Evolutionary conservation across 2,113 vertebrate species (phyloP).

Genomic region (Xyliphius kryptos): DNA sequence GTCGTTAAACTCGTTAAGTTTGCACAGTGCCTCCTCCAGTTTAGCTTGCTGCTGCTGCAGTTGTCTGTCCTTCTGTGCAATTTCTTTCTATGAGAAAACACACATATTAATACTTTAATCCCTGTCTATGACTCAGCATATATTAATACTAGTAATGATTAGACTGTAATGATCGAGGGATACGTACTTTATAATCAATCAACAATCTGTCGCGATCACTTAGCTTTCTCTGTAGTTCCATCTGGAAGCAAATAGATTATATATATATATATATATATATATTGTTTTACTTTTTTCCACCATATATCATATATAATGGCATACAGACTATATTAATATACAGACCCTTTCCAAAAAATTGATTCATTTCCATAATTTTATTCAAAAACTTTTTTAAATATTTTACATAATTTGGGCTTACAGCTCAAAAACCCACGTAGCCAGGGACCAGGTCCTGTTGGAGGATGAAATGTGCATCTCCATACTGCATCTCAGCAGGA

Average conservation of each 20-base stretch:
- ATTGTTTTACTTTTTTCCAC: not conserved
- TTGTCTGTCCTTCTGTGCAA: constrained; percentile 85
- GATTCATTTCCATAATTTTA: no score
- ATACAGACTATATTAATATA: not conserved
- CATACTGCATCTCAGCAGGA: no score
- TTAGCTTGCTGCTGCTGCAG: constrained; percentile 83
- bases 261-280: not conserved
- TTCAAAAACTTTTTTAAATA: no score
- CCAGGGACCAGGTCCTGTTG: no score
- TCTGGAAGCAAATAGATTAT: constrained; percentile 57
- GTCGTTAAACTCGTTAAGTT: constrained; percentile 65
- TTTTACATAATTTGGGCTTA: no score
- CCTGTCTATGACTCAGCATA: not conserved
- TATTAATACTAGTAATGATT: not conserved
- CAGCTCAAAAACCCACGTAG: no score
- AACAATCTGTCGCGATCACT: constrained; percentile 82
- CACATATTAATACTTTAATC: not conserved
- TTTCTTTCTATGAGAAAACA: constrained; percentile 68
- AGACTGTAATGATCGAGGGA: not conserved
- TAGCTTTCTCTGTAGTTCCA: constrained; percentile 82
- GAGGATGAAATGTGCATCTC: no score
- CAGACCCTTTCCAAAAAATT: no score
- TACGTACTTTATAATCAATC: constrained; percentile 81
- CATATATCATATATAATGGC: not conserved
- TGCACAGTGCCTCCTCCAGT: constrained; percentile 75